A percentile compares a stretch with the other conserved stretches of the same genome.
phyloP scores from a whole-genome alignment of 1,140 invertebrate species.

The Neodiprion lecontei region DNA sequence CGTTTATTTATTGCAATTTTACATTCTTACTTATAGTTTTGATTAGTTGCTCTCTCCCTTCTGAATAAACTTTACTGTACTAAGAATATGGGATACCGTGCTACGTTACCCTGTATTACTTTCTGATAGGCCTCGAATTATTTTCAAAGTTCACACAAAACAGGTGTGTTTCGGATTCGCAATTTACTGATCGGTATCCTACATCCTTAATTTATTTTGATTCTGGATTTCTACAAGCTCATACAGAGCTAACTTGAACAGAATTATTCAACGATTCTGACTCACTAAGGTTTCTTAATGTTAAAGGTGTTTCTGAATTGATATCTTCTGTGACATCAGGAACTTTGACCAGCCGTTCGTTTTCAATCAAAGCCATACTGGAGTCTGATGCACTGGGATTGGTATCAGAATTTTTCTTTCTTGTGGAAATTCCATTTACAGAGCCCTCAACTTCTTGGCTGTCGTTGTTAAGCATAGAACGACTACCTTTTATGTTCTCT shows the following conservation, averaged over 20 bases:
- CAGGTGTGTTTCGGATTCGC: not conserved
- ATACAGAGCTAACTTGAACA: slow-evolving; percentile 55
- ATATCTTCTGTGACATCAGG: slow-evolving; percentile 39
- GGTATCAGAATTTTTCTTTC: slow-evolving; percentile 50
- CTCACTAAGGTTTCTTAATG: slow-evolving; percentile 45
- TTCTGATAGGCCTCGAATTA: no score
- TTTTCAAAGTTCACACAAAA: not conserved
- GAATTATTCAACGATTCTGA: slow-evolving; percentile 47
- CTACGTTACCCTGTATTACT: no score
- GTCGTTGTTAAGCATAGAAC: slow-evolving; percentile 44
- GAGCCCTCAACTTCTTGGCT: slow-evolving; percentile 40
- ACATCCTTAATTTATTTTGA: not conserved
- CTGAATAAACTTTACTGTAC: no score
- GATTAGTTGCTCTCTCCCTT: no score
- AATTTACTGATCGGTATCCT: slow-evolving; percentile 8
- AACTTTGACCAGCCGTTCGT: slow-evolving; percentile 36
- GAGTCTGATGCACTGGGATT: slow-evolving; percentile 39
- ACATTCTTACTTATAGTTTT: no score
- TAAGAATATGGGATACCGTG: no score
- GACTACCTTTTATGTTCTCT: slow-evolving; percentile 45
- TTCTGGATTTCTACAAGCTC: slow-evolving; percentile 22
- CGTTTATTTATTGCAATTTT: no score
- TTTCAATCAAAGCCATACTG: slow-evolving; percentile 45
- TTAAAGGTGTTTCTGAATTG: slow-evolving; percentile 46
- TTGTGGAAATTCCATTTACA: slow-evolving; percentile 37